Conservation (phyloP, 2,888 invertebrate species). For the Scaptomyza polygonia region DNA sequence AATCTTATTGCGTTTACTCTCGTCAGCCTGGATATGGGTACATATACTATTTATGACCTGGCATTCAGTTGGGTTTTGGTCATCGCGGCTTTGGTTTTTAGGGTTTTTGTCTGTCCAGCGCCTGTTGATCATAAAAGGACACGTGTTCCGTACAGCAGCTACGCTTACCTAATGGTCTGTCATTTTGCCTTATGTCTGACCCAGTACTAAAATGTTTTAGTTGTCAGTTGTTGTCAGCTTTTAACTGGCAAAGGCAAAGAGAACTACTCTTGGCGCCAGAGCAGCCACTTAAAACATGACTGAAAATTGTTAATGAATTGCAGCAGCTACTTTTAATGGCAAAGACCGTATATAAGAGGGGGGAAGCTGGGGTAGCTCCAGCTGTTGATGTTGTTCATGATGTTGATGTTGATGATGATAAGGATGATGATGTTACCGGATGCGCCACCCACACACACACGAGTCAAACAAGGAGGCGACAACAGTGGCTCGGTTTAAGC, state of each 20-base stretch:
- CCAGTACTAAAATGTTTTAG: constrained; percentile 2
- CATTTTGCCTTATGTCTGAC: constrained; percentile 21
- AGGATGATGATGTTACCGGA: neutral
- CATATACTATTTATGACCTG: constrained; percentile 31
- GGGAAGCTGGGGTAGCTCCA: neutral
- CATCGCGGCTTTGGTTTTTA: constrained; percentile 40
- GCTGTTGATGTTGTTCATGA: neutral
- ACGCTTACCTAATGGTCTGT: constrained; percentile 51
- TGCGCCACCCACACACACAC: neutral
- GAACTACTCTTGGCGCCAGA: neutral
- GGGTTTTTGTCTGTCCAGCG: constrained; percentile 27
- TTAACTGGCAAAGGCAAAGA: neutral
- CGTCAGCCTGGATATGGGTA: neutral
- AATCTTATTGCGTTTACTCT: constrained; percentile 28
- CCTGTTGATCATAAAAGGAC: constrained; percentile 36
- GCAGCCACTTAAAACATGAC: constrained; percentile 41
- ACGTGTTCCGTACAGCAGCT: constrained; percentile 41
- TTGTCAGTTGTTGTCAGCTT: constrained; percentile 31
- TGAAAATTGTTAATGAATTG: constrained; percentile 54
- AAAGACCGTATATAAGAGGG: neutral
- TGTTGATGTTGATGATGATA: neutral
- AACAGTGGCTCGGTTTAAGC: constrained; percentile 1
- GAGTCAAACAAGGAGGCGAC: neutral
- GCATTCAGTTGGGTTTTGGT: constrained; percentile 52
- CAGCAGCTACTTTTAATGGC: neutral